A percentile compares a stretch with the other conserved stretches of the same genome.
phyloP scores from a whole-genome alignment of 2,888 invertebrate species.

The Lacanobia wlatinum region DNA sequence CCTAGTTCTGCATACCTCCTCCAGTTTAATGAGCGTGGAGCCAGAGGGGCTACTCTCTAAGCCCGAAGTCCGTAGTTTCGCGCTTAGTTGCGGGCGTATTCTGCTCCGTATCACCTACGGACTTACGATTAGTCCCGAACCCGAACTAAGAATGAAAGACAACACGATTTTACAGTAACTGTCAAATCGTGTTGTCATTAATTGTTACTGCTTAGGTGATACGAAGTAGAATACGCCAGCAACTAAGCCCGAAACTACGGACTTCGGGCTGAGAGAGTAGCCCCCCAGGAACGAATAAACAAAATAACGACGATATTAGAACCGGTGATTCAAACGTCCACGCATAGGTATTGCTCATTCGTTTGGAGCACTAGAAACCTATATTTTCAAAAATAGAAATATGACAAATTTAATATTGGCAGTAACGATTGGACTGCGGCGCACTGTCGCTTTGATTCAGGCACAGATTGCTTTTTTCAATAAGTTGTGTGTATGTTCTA shows the following conservation, averaged over 20 bases:
- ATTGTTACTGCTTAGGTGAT: too few relatives aligned
- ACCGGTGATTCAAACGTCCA: slow-evolving; percentile 46
- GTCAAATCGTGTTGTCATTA: too few relatives aligned
- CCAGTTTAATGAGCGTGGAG: slow-evolving; percentile 28
- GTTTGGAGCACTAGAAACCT: slow-evolving; percentile 53
- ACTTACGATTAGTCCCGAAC: too few relatives aligned
- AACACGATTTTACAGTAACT: too few relatives aligned
- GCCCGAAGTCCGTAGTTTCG: too few relatives aligned
- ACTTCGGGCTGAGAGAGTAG: too few relatives aligned
- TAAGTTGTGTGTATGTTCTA: neutral
- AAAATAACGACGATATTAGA: slow-evolving; percentile 37
- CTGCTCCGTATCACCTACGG: too few relatives aligned
- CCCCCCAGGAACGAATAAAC: slow-evolving; percentile 39
- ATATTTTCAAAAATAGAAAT: slow-evolving; percentile 55
- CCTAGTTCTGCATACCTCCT: slow-evolving; percentile 11
- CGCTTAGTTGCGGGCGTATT: too few relatives aligned
- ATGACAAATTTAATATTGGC: slow-evolving; percentile 45
- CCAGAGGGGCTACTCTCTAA: too few relatives aligned
- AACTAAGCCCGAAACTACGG: too few relatives aligned
- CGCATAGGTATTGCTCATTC: slow-evolving; percentile 36
- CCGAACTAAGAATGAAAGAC: too few relatives aligned
- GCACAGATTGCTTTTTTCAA: neutral
- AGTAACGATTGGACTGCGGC: neutral
- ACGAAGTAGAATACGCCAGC: too few relatives aligned
- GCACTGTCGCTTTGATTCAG: neutral